Conservation (phyloP, 2,113 vertebrate genomes). For the Leiothrix lutea region DNA sequence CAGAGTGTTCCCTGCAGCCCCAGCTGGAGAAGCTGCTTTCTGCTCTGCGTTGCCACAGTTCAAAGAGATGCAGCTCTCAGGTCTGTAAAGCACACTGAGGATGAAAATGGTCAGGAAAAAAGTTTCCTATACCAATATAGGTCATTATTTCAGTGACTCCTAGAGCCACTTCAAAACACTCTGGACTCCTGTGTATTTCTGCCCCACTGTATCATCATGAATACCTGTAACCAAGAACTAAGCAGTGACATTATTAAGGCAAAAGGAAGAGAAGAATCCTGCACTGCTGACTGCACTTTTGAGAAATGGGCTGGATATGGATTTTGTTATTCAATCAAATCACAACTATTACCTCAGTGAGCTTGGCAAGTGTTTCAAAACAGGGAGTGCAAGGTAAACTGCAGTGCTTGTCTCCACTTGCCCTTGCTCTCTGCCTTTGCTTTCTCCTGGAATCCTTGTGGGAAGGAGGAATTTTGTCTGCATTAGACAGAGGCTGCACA, state of each 20-base stretch:
- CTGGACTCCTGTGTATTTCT: background rate
- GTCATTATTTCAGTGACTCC: slow-evolving; percentile 24
- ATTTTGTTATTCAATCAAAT: slow-evolving; percentile 29
- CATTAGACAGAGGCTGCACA: slow-evolving; percentile 29
- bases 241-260: background rate
- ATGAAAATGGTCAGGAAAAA: slow-evolving; percentile 11
- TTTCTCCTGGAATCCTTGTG: slow-evolving; percentile 20
- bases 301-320: background rate
- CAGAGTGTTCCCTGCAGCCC: background rate
- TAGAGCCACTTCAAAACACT: background rate
- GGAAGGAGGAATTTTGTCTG: slow-evolving; percentile 42
- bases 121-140: background rate
- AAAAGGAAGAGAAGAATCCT: background rate
- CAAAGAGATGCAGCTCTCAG: background rate
- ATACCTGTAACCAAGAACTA: background rate
- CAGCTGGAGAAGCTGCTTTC: slow-evolving; percentile 10
- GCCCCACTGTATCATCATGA: background rate
- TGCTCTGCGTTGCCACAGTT: background rate
- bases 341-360: background rate
- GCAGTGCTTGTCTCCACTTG: background rate
- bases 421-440: slow-evolving; percentile 28
- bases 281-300: background rate
- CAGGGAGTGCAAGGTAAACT: slow-evolving; percentile 7
- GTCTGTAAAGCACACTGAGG: background rate
- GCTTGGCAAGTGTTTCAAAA: background rate